phyloP scores from a whole-genome alignment of 2,113 vertebrate species.

The Clinocottus analis region DNA sequence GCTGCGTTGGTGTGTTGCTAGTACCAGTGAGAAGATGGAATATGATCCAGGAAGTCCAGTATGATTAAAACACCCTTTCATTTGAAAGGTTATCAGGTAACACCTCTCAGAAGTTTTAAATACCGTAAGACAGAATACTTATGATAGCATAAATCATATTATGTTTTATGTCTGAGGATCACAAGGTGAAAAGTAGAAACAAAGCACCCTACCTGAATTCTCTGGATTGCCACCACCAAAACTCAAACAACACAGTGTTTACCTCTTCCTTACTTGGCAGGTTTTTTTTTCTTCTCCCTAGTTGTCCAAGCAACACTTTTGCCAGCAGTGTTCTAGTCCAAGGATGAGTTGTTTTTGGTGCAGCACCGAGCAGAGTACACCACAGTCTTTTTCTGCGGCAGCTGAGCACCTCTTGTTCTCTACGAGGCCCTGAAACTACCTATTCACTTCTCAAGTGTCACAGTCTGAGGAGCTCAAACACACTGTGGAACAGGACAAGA shows the following conservation, averaged over 20 bases:
- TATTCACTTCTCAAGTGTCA: slow-evolving; percentile 60
- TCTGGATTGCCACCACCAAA: background rate
- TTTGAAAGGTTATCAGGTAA: slow-evolving; percentile 12
- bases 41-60: slow-evolving; percentile 1
- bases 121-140: background rate
- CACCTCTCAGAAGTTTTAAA: background rate
- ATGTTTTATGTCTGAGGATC: background rate
- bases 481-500: slow-evolving; percentile 65
- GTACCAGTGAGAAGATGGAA: slow-evolving; percentile 19
- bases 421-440: slow-evolving; percentile 49
- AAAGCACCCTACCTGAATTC: background rate
- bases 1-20: slow-evolving; percentile 19
- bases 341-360: slow-evolving; percentile 49
- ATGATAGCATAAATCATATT: background rate
- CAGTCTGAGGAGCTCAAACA: slow-evolving; percentile 49
- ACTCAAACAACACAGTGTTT: slow-evolving; percentile 17
- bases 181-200: background rate
- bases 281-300: background rate
- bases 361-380: slow-evolving; percentile 41
- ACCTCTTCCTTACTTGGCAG: background rate
- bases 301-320: slow-evolving; percentile 53
- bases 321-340: slow-evolving; percentile 35
- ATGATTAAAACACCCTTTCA: background rate
- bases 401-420: slow-evolving; percentile 70
- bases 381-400: slow-evolving; percentile 31